A percentile compares a stretch with the other conserved stretches of the same genome.
Conservation (phyloP, 2,888 invertebrate species). For the Margaritifera margaritifera region DNA sequence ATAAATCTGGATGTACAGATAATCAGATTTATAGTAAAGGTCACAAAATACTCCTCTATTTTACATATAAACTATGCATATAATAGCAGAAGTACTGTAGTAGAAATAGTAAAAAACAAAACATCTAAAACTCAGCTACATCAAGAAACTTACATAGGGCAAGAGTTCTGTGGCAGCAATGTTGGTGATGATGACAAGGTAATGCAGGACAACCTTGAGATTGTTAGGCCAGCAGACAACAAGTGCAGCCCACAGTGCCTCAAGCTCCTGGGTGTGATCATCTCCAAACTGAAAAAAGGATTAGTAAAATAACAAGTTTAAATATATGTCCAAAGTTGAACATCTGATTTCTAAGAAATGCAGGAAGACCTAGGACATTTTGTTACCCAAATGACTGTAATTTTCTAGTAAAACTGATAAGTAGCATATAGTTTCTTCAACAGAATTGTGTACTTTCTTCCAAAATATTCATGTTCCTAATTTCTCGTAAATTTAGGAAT, state of each 20-base stretch:
- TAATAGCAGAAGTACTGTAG: not conserved
- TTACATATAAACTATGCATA: not conserved
- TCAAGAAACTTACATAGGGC: constrained; percentile 81
- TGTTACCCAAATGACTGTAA: too few relatives aligned
- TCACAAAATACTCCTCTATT: too few relatives aligned
- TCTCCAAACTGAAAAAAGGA: constrained; percentile 85
- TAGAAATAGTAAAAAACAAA: not conserved
- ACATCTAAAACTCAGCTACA: not conserved
- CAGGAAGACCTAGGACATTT: too few relatives aligned
- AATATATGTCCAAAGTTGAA: not conserved
- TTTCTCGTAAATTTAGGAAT: too few relatives aligned
- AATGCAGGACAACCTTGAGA: constrained; percentile 95
- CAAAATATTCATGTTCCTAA: too few relatives aligned
- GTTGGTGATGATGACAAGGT: constrained; percentile 95
- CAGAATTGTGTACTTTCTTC: too few relatives aligned
- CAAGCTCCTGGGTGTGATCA: constrained; percentile 95
- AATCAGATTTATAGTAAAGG: too few relatives aligned
- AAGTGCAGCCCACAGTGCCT: constrained; percentile 95
- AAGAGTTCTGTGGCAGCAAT: constrained; percentile 97
- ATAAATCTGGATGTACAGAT: too few relatives aligned
- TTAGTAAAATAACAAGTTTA: constrained; percentile 1
- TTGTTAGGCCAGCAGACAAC: constrained; percentile 97
- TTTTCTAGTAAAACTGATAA: too few relatives aligned
- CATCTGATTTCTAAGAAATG: too few relatives aligned
- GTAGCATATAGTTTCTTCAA: too few relatives aligned